These are phyloP conservation scores for Plebejus melissa DNA, from an alignment of 2,888 invertebrate genomes.

Conservation along the genomic window DNA sequence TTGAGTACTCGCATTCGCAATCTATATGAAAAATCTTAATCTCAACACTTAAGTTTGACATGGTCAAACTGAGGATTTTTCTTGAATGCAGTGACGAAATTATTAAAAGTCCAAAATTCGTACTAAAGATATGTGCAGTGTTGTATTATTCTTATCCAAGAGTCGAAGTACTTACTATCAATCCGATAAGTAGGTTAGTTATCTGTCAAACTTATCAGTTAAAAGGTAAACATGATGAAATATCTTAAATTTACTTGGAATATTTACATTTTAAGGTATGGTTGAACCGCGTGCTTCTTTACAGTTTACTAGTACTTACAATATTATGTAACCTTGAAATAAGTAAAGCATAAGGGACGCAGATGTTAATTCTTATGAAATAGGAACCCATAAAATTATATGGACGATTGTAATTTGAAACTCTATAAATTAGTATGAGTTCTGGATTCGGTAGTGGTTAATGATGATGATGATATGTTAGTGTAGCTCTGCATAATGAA, in stretches of 20 bases:
- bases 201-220: constrained; percentile 22
- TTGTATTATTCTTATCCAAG: not conserved
- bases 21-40: too few relatives aligned
- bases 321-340: not conserved
- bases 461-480: not conserved
- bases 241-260: constrained; percentile 16
- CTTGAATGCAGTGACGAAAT: not conserved
- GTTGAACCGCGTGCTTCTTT: not conserved
- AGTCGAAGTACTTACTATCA: constrained; percentile 20
- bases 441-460: not conserved
- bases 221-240: constrained; percentile 26
- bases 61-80: not conserved
- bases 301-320: not conserved
- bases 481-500: not conserved
- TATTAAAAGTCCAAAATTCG: not conserved
- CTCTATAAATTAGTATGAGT: too few relatives aligned
- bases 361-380: not conserved
- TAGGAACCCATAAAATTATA: not conserved
- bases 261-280: not conserved
- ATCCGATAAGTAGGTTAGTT: constrained; percentile 20
- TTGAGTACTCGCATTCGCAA: too few relatives aligned
- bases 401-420: not conserved
- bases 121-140: not conserved
- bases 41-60: too few relatives aligned
- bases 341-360: not conserved